A percentile compares a stretch with the other conserved stretches of the same genome.
These are phyloP conservation scores for Carapus acus DNA, from an alignment of 2,797 vertebrate genomes.

Conservation along the genomic window DNA sequence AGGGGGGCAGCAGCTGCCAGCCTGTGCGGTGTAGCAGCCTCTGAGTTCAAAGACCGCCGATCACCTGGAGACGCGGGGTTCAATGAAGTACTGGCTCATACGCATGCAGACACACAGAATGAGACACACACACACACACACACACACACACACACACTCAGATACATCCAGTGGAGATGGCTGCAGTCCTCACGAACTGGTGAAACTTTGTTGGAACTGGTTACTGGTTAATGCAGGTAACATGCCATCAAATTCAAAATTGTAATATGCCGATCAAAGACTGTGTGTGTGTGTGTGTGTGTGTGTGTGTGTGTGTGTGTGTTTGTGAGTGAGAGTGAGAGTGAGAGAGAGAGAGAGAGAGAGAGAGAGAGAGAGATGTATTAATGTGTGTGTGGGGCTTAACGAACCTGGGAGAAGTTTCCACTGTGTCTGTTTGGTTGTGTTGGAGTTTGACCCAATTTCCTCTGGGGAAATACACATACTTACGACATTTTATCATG, in stretches of 20 bases:
- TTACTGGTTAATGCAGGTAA: too few relatives aligned
- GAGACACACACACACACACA: slow-evolving; percentile 11
- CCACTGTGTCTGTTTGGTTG: slow-evolving; percentile 35
- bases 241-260: too few relatives aligned
- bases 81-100: slow-evolving; percentile 43
- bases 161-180: too few relatives aligned
- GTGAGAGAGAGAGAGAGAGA: too few relatives aligned
- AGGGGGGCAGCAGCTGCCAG: slow-evolving; percentile 67
- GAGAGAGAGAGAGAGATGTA: too few relatives aligned
- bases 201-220: too few relatives aligned
- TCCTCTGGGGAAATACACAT: slow-evolving; percentile 48
- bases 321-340: too few relatives aligned
- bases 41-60: not conserved
- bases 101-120: not conserved
- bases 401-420: slow-evolving; percentile 34
- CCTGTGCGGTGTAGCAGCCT: slow-evolving; percentile 32
- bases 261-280: too few relatives aligned
- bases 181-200: too few relatives aligned
- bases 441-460: slow-evolving; percentile 58
- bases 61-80: slow-evolving; percentile 34
- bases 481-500: slow-evolving; percentile 50
- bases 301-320: too few relatives aligned
- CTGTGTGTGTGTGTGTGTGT: too few relatives aligned
- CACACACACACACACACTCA: slow-evolving; percentile 29
- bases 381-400: slow-evolving; percentile 22